phyloP scores from a whole-genome alignment of 2,113 vertebrate genomes.

The Bungarus multicinctus region DNA sequence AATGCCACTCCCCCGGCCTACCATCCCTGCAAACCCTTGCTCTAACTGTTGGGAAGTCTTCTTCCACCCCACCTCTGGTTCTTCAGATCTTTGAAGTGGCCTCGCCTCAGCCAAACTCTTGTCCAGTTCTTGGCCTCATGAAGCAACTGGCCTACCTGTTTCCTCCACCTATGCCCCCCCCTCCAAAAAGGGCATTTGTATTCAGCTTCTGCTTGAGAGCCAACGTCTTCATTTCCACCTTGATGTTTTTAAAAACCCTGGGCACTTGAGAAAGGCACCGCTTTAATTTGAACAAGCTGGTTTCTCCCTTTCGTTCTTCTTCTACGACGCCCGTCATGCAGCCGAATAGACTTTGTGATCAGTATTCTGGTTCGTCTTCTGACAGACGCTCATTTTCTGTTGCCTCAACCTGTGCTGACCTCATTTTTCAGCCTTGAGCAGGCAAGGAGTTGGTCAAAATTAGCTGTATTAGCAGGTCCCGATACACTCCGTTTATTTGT shows the following conservation, averaged over 20 bases:
- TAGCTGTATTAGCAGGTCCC: slow-evolving; percentile 93
- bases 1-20: not conserved
- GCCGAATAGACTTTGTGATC: slow-evolving; percentile 64
- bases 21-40: not conserved
- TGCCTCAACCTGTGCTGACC: slow-evolving; percentile 91
- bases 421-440: slow-evolving; percentile 85
- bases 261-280: slow-evolving; percentile 34
- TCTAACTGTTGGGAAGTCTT: not conserved
- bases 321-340: slow-evolving; percentile 32
- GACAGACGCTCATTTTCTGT: slow-evolving; percentile 92
- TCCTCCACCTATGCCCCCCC: not conserved
- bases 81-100: not conserved
- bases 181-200: slow-evolving; percentile 29
- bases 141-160: not conserved
- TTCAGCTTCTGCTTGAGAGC: slow-evolving; percentile 22
- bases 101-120: not conserved
- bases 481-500: slow-evolving; percentile 88
- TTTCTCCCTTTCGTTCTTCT: slow-evolving; percentile 26
- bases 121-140: not conserved
- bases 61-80: not conserved
- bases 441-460: slow-evolving; percentile 90
- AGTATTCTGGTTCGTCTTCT: slow-evolving; percentile 76
- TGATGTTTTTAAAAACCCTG: slow-evolving; percentile 47
- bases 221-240: slow-evolving; percentile 1
- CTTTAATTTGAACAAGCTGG: slow-evolving; percentile 66